Base-by-base conservation (phyloP, 2,888 invertebrate genomes). In the Oconnorella tubifera region DNA sequence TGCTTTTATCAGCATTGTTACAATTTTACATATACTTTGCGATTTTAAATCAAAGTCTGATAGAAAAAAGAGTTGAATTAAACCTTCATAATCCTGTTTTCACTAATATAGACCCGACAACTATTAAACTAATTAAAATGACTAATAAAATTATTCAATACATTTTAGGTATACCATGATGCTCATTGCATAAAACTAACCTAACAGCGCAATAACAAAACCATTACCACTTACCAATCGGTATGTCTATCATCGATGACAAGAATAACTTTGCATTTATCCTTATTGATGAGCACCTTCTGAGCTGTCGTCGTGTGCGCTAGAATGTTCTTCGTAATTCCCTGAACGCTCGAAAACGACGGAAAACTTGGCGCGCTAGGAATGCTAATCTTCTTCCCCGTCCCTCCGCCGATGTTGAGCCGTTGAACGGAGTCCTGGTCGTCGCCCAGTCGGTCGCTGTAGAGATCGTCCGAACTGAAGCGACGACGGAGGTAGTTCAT, bases 231-330 rank as follows among this genome's bases (percentile, higher is more conserved):
- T 81, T 71, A 87, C 97, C 97, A 98, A 83, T 98, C 97, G 68
- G 96, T 97, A 83, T 96, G 95, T 81, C 92, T 94, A 81, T 97
- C 97, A 80, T 98, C 98, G 74, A 98, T 88, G 72, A 98, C 94
- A 62, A 98, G 86, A 64, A 98, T 86, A n/a, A 90, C 93, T 77
- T 92, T 91, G 80, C 91, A 91, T 73, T 90, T 88, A 77, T 94
- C 94, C 78, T 91, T 91, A 83, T 90, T 91, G 84, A 89, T 77
- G 40, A 28, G 25, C 19, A 40, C 27, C 19, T 53, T 33, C 49
- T 28, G 48, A 50, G 59, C 27, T 14, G 32, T 49, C 51, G 63
- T 64, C 2, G 71, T 65, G 32, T 68, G 64, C 19, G 73, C 57
- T 61, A 77, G 77, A 23, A 79, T 65, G 28, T 76, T 74, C 48